phyloP scores from a whole-genome alignment of 2,113 vertebrate species.

The Cranoglanis bouderius region DNA sequence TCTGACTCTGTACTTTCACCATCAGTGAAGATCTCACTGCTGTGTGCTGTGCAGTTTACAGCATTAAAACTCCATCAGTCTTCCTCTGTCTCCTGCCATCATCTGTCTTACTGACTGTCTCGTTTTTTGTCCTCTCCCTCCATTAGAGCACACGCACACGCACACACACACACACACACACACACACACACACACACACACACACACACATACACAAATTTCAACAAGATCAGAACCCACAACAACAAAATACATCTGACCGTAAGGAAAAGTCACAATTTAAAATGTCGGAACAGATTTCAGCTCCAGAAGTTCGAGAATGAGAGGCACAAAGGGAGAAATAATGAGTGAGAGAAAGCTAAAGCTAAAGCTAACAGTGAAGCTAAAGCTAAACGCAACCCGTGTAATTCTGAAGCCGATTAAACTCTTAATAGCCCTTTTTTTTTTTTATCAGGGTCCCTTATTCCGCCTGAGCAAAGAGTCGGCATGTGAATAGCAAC shows the following conservation, averaged over 20 bases:
- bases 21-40: neutral
- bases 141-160: neutral
- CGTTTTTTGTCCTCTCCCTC: too few relatives aligned
- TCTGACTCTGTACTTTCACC: neutral
- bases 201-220: slow-evolving; percentile 27
- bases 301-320: slow-evolving; percentile 48
- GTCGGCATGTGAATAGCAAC: slow-evolving; percentile 47
- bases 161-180: too few relatives aligned
- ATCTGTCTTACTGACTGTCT: too few relatives aligned
- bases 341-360: neutral
- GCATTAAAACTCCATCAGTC: neutral
- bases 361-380: slow-evolving; percentile 52
- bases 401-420: slow-evolving; percentile 44
- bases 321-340: slow-evolving; percentile 16
- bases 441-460: neutral
- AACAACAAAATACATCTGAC: slow-evolving; percentile 66
- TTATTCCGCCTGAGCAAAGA: neutral
- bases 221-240: slow-evolving; percentile 51
- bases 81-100: too few relatives aligned
- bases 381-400: slow-evolving; percentile 25
- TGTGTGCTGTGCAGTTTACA: neutral
- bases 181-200: neutral
- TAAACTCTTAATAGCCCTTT: slow-evolving; percentile 49
- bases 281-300: slow-evolving; percentile 67
- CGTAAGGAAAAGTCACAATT: slow-evolving; percentile 66